phyloP scores from a whole-genome alignment of 2,888 invertebrate species.

The Hirtodrosophila duncani region DNA sequence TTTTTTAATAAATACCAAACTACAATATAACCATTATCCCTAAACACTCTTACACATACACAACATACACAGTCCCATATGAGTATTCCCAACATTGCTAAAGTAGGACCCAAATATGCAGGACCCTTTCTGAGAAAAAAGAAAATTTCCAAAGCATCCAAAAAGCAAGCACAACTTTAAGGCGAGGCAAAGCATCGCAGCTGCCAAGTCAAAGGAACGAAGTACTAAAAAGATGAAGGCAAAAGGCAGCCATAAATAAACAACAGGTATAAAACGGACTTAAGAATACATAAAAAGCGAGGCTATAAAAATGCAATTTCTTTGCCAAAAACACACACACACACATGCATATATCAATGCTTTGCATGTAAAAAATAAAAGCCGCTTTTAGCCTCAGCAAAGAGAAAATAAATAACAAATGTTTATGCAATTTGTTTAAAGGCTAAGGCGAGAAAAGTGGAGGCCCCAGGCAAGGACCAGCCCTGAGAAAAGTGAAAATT shows the following conservation, averaged over 20 bases:
- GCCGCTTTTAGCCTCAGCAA: slow-evolving; percentile 44
- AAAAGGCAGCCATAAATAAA: slow-evolving; percentile 54
- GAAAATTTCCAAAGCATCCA: too few relatives aligned
- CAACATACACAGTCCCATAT: slow-evolving; percentile 10
- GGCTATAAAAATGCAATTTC: slow-evolving; percentile 58
- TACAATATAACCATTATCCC: slow-evolving; percentile 22
- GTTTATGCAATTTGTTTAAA: slow-evolving; percentile 60
- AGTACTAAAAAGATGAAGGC: slow-evolving; percentile 10
- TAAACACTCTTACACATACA: slow-evolving; percentile 1
- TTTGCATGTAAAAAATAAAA: slow-evolving; percentile 30
- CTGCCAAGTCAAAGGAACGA: slow-evolving; percentile 14
- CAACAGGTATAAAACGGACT: slow-evolving; percentile 56
- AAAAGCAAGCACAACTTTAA: slow-evolving; percentile 6
- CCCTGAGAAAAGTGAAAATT: slow-evolving; percentile 25
- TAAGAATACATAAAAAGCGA: slow-evolving; percentile 41
- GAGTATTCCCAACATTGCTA: slow-evolving; percentile 19
- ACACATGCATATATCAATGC: slow-evolving; percentile 5
- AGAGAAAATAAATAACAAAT: slow-evolving; percentile 61
- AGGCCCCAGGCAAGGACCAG: slow-evolving; percentile 26
- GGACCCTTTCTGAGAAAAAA: slow-evolving; percentile 26
- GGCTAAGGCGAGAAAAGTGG: slow-evolving; percentile 28
- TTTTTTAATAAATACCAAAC: slow-evolving; percentile 31
- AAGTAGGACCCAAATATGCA: slow-evolving; percentile 24
- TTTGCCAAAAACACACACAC: slow-evolving; percentile 1
- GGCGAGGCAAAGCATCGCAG: slow-evolving; percentile 21